Base-by-base conservation (phyloP, 2,888 invertebrate species). In the Cataglyphis livida region DNA sequence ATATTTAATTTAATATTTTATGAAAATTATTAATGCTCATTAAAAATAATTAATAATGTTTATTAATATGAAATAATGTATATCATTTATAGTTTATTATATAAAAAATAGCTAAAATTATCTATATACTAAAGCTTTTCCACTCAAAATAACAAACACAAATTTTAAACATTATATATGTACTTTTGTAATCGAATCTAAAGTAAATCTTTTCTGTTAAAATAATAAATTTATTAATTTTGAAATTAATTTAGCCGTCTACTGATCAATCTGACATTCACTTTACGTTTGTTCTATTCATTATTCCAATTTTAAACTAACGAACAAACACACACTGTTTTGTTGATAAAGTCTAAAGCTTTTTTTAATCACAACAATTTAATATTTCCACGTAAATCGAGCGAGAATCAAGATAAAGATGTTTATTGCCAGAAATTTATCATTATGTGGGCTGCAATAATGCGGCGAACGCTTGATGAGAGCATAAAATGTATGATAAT, bases 401-500 rank as follows among this genome's bases (percentile, higher is more conserved):
- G 25, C 9, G 7, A 18, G 12, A 61, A 59, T 18, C 32, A 48
- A 70, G 78, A 59, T 61, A 61, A 51, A 35, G 59, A 79, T 59
- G 59, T 79, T 66, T 48, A 70, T 35, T 25, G 12, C n/a, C 48
- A 35, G 25, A 7, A 79, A 18, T 32, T 41, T 12, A 32, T 59
- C 18, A 44, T 78, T 59, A 35, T 18, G 18, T 7, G 66, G 18
- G 10, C 38, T 25, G 3, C 25, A 25, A 25, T 75, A 32, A 28
- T 10, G 25, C 18, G 18, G 28, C 35, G 70, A 48, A 25, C 32
- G 44, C 32, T 35, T 25, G 18, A 18, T 32, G 6, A 7, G 18
- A 61, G 35, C 35, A 21, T 7, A 25, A 21, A 71, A 79, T 79
- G 70, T 70, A 79, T 59, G 78, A 61, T 79, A 78, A 78, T 71